Base-by-base conservation (phyloP, 2,888 invertebrate genomes). In the Hermodice carunculata region DNA sequence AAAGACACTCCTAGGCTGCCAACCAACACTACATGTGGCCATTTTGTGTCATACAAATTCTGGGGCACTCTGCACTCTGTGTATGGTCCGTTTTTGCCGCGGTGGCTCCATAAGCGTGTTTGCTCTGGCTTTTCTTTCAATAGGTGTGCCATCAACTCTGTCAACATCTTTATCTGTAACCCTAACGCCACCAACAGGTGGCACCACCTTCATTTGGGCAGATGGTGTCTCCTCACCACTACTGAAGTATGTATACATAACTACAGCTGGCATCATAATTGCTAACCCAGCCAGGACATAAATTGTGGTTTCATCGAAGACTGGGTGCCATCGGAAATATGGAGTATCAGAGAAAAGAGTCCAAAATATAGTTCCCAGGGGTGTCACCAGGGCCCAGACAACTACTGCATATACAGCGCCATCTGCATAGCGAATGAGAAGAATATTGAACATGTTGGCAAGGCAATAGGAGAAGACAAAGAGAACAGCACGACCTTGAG, bases 361-460 rank as follows among this genome's bases (percentile, higher is more conserved):
- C 80, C 80, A 80, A 65, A 80, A 78, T 19, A 76, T 64, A 0
- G 76, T 67, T 0, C 73, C 76, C 1, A 74, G 32, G 0, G 80
- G 80, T 0, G 75, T 75, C 22, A 78, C 72, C 34, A 76, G 44
- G 0, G 77, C 74, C 51, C 73, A 72, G 5, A 78, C 75, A 6
- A 79, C 68, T 0, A 72, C 72, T 1, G 75, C 71, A 42, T 74
- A 79, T 0, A 79, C 71, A n/a, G 78, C 77, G 6, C 78, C 78
- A 48, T 79, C 78, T 11, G 78, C 73, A 53, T 74, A 74, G 56
- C 76, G 73, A 22, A 80, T 76, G 3, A 79, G 70, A 1, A 80
- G 70, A 48, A 75, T 69, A 54, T 76, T 72, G 61, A 74, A 78
- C 40, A 78, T 64, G 65, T 78, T 77, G 17, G 64, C 71, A 19